Percentiles rank a stretch among this genome's conserved stretches.
Evolutionary conservation across 2,113 vertebrate species (phyloP).

Genomic region (Platanista minor): DNA sequence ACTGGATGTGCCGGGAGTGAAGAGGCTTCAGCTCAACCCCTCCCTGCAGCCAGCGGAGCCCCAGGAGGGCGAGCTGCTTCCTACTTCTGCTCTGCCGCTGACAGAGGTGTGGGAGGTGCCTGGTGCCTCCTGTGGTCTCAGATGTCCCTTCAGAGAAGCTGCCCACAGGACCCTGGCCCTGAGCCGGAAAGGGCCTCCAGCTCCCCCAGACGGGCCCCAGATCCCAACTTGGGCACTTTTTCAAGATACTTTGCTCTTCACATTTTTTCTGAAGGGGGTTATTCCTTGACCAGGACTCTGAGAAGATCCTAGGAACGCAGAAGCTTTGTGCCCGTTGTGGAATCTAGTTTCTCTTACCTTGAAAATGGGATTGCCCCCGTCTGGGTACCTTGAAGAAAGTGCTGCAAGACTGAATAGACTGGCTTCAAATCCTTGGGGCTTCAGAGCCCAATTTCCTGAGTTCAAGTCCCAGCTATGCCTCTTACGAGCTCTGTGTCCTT

Average conservation of each 20-base stretch:
- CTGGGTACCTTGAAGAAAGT: neutral
- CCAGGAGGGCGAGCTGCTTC: fast-evolving
- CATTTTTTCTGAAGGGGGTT: neutral
- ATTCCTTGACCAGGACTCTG: neutral
- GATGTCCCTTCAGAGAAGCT: neutral
- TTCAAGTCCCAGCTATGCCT: neutral
- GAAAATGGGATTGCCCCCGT: neutral
- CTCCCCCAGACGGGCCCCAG: neutral
- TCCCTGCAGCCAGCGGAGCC: neutral
- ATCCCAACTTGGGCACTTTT: neutral
- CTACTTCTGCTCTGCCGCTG: neutral
- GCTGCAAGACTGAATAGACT: neutral
- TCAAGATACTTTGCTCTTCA: neutral
- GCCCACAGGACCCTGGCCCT: neutral
- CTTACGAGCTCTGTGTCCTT: neutral
- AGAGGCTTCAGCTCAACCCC: fast-evolving
- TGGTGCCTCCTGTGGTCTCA: fast-evolving
- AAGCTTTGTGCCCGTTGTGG: neutral
- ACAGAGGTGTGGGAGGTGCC: neutral
- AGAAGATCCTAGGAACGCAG: neutral
- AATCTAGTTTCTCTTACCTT: neutral
- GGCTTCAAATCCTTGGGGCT: neutral
- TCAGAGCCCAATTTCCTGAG: neutral
- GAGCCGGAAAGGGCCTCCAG: neutral
- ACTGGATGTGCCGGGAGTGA: fast-evolving